phyloP scores from a whole-genome alignment of 2,888 invertebrate genomes.

The Dexiosoma caninum region DNA sequence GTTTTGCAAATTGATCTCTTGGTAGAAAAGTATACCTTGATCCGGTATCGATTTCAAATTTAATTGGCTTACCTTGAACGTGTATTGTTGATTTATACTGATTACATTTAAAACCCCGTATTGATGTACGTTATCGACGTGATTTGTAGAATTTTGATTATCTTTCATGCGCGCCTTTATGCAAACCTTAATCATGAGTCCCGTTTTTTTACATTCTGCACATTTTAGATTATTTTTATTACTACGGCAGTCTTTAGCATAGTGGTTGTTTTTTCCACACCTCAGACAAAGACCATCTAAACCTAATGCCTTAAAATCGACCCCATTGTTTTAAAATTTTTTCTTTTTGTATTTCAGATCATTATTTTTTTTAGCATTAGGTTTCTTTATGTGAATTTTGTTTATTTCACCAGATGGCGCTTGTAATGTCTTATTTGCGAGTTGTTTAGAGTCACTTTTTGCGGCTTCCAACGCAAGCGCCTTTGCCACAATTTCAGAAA shows the following conservation, averaged over 20 bases:
- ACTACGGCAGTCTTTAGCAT: not conserved
- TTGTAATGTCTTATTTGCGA: not conserved
- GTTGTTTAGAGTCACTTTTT: not conserved
- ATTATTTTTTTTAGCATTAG: not conserved
- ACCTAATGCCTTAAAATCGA: not conserved
- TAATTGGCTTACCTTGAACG: not conserved
- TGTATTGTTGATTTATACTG: not conserved
- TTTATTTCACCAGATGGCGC: not conserved
- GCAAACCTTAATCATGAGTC: conserved; percentile 1
- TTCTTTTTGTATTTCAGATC: not conserved
- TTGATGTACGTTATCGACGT: not conserved
- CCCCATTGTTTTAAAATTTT: not conserved
- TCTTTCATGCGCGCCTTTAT: not conserved
- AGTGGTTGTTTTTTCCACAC: conserved; percentile 3
- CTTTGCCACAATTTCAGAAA: not conserved
- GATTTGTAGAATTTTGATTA: not conserved
- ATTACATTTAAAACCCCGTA: not conserved
- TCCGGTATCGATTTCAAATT: conserved; percentile 15
- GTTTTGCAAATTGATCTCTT: not conserved
- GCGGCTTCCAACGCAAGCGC: conserved; percentile 5
- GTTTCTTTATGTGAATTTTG: too few relatives aligned
- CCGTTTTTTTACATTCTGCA: not conserved
- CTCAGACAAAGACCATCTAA: not conserved
- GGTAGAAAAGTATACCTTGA: conserved; percentile 1
- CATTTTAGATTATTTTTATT: conserved; percentile 3